Evolutionary conservation across 2,888 invertebrate genomes (phyloP).

Genomic region (Thymelicus lineola): DNA sequence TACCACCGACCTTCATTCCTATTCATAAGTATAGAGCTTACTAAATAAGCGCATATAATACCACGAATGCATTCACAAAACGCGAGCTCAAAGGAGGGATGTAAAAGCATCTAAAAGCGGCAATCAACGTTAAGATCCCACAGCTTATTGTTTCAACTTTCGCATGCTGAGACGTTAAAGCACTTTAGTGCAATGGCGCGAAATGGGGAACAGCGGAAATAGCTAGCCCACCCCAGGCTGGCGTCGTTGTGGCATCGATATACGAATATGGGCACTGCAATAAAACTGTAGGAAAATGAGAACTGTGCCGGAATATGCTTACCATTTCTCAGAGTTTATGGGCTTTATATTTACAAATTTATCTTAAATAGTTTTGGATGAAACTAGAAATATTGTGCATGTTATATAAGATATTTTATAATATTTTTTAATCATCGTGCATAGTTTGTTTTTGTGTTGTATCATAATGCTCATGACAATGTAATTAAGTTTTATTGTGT

Average conservation of each 20-base stretch:
- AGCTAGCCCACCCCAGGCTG: constrained; percentile 48
- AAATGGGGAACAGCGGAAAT: constrained; percentile 65
- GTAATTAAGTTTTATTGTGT: too few relatives aligned
- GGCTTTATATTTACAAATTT: background rate
- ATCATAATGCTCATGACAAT: too few relatives aligned
- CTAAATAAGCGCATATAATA: constrained; percentile 1
- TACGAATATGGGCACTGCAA: constrained; percentile 8
- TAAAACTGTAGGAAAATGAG: constrained; percentile 8
- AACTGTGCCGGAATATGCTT: constrained; percentile 2
- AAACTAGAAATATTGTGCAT: background rate
- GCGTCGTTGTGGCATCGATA: constrained; percentile 14
- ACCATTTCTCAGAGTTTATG: constrained; percentile 3
- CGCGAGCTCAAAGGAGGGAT: background rate
- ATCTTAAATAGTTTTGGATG: background rate
- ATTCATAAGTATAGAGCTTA: background rate
- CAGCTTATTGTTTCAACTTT: constrained; percentile 31
- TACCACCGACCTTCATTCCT: background rate
- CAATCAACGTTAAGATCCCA: constrained; percentile 28
- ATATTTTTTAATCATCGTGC: too few relatives aligned
- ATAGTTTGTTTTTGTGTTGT: too few relatives aligned
- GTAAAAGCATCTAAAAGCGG: constrained; percentile 30
- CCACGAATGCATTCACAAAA: constrained; percentile 5
- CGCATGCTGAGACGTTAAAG: constrained; percentile 27
- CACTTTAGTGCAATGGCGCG: constrained; percentile 37
- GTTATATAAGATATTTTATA: too few relatives aligned